Evolutionary conservation across 2,888 invertebrate species (phyloP), one percentile per base, ranked within the genome.

Genomic region (Cantharis flavilabris): DNA sequence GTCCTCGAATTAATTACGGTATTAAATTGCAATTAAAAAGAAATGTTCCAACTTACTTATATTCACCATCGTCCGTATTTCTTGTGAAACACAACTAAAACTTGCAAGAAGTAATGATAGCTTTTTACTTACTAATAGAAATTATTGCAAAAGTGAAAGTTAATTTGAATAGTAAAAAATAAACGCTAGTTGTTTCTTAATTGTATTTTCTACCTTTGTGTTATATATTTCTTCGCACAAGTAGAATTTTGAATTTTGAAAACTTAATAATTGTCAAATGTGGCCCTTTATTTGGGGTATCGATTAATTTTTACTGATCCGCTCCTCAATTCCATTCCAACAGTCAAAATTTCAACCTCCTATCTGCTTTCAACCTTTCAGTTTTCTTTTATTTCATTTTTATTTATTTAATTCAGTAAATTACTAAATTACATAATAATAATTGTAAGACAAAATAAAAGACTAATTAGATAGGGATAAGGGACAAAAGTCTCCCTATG

Each of bases 131-230:
- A 49, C 30, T 16, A 33, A 20, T 33, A 67, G 72, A 72, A 72
- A 72, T 72, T 72, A 23, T 20, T 67, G 49, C 16, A n/a, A 28
- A 72, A 72, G 72, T 72, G 72, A 72, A 72, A 72, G 72, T 72
- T 65, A 63, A 23, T 16, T 65, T 20, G 65, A 18, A 18, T 18
- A n/a, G 13, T 5, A 11, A 23, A 20, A 65, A 23, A 65, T 33
- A 10, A 65, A 65, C 11, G 13, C 65, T 18, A 65, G 13, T 65
- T 65, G 65, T 65, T 65, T 49, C n/a, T 49, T 49, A 49, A 49
- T 49, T 49, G n/a, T 49, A 49, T 49, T 49, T 49, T 49, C 49
- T 49, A 49, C 49, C 5, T 49, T 49, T 49, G 49, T n/a, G 13
- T 33, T 5, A 13, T n/a, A 9, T 9, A n/a, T 13, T 3, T n/a